These are phyloP conservation scores for Sinohyriopsis cumingii DNA, from an alignment of 2,888 invertebrate genomes.

Conservation along the genomic window DNA sequence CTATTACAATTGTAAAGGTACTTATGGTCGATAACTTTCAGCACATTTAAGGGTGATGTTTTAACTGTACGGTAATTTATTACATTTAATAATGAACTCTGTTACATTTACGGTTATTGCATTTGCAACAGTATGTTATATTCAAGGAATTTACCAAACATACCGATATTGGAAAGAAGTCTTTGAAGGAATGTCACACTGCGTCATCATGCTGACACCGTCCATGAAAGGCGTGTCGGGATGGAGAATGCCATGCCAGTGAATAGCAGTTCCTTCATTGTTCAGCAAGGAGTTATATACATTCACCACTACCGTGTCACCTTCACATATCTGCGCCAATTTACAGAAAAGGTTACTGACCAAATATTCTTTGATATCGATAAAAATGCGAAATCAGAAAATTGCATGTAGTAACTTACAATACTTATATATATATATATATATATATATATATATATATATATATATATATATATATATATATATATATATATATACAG, in stretches of 20 bases:
- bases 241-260: conserved; percentile 86
- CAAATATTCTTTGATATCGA: not conserved
- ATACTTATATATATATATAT: not conserved
- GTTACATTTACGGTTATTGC: no score
- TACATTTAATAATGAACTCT: no score
- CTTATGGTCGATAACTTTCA: no score
- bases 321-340: conserved; percentile 82
- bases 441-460: not conserved
- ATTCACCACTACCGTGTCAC: conserved; percentile 87
- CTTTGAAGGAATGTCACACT: conserved; percentile 55
- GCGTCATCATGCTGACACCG: conserved; percentile 59
- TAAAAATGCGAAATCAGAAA: no score
- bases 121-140: not conserved
- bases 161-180: conserved; percentile 59
- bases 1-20: no score
- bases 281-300: conserved; percentile 83
- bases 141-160: not conserved
- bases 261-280: conserved; percentile 87
- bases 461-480: not conserved
- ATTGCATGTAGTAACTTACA: not conserved
- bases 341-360: not conserved
- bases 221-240: conserved; percentile 56
- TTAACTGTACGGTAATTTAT: no score
- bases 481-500: no score
- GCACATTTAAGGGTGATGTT: no score